These are phyloP conservation scores for Eptesicus fuscus DNA, from an alignment of 2,113 vertebrate species.

Conservation along the genomic window DNA sequence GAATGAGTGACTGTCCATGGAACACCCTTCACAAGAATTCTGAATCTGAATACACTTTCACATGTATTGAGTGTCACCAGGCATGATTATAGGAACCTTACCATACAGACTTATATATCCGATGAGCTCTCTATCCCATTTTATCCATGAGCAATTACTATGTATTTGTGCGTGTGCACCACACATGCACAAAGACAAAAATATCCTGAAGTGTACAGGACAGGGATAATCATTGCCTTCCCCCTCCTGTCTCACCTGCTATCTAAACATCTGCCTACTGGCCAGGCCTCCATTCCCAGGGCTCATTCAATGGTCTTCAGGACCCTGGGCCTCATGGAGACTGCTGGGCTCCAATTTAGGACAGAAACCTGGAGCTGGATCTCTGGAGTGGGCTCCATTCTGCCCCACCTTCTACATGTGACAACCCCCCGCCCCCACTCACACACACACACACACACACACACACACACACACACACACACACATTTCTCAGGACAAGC, in stretches of 20 bases:
- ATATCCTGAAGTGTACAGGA: not conserved
- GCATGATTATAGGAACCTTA: not conserved
- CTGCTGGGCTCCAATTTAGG: not conserved
- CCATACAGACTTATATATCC: not conserved
- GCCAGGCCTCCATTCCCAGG: not conserved
- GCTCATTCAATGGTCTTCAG: not conserved
- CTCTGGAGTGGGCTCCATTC: not conserved
- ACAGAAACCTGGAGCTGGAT: not conserved
- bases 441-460: too few species aligned
- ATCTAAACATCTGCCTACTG: not conserved
- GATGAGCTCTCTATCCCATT: not conserved
- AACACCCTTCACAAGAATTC: not conserved
- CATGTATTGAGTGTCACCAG: too few species aligned
- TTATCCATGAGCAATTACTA: not conserved
- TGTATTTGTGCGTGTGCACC: too few species aligned
- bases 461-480: too few species aligned
- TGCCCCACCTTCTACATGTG: fast-evolving
- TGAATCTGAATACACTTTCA: not conserved
- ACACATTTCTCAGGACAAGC: not conserved
- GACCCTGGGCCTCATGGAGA: not conserved
- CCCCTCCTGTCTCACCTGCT: not conserved
- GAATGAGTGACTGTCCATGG: not conserved
- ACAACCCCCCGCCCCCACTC: too few species aligned
- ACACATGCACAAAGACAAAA: not conserved
- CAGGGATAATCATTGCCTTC: not conserved